Evolutionary conservation across 2,113 vertebrate species (phyloP).

Genomic region (Anhinga rufa): DNA sequence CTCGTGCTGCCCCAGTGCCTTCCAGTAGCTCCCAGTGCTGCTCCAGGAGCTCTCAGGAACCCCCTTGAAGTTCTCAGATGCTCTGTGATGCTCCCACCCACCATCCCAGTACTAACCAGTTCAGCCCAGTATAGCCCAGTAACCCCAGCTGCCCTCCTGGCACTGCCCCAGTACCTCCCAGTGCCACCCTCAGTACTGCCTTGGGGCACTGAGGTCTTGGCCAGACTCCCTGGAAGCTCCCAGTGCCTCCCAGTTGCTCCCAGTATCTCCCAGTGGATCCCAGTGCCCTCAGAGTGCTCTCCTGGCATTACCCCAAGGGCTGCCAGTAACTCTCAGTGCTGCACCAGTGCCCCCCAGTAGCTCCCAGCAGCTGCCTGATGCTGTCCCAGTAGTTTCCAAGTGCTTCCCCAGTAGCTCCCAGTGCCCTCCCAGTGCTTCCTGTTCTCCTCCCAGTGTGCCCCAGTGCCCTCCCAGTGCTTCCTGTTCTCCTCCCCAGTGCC

Average conservation of each 20-base stretch:
- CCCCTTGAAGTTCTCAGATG: not conserved
- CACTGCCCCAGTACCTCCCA: not conserved
- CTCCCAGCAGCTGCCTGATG: too few species aligned
- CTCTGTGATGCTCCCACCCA: too few species aligned
- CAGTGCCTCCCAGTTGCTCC: not conserved
- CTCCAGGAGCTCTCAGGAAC: not conserved
- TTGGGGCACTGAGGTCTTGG: not conserved
- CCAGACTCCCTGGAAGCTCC: not conserved
- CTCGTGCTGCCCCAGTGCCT: too few species aligned
- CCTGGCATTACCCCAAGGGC: not conserved
- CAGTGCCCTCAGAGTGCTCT: not conserved
- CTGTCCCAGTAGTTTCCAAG: not conserved
- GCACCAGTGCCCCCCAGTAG: conserved; percentile 59
- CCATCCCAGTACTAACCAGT: too few species aligned
- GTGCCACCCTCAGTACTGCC: not conserved
- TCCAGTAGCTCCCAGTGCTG: not conserved
- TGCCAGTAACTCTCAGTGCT: not conserved
- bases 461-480: too few species aligned
- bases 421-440: not conserved
- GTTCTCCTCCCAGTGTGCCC: too few species aligned
- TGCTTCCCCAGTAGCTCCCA: too few species aligned
- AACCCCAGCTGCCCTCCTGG: too few species aligned
- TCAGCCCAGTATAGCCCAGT: not conserved
- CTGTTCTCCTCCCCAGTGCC: too few species aligned
- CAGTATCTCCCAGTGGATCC: not conserved